Conservation (phyloP, 2,888 invertebrate species). For the Aspidiotus rigidus region DNA sequence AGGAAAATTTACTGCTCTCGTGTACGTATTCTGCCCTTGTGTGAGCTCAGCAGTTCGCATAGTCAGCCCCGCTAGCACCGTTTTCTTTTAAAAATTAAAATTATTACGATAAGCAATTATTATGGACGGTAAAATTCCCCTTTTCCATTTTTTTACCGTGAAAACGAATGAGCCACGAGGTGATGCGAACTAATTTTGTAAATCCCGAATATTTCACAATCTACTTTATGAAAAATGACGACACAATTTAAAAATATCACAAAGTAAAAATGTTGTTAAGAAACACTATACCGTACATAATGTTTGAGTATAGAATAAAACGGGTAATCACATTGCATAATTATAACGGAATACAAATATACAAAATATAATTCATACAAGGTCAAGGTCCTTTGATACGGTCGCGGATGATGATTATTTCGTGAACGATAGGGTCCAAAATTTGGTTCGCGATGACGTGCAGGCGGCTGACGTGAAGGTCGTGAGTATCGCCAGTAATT, state of each 20-base stretch:
- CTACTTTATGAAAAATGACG: constrained; percentile 1
- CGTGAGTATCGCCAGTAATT: not conserved
- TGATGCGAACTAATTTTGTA: too few relatives aligned
- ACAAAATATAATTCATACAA: not conserved
- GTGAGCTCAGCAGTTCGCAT: too few relatives aligned
- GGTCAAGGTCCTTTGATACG: constrained; percentile 1
- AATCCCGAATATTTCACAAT: not conserved
- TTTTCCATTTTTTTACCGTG: too few relatives aligned
- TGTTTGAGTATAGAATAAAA: constrained; percentile 1
- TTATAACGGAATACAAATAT: constrained; percentile 1
- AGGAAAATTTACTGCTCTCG: too few relatives aligned
- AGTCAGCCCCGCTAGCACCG: too few relatives aligned
- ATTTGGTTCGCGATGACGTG: not conserved
- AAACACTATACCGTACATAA: not conserved
- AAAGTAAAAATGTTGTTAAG: not conserved
- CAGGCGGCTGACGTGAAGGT: constrained; percentile 3
- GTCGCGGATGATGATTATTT: constrained; percentile 2
- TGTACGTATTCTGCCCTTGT: too few relatives aligned
- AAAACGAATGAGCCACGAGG: too few relatives aligned
- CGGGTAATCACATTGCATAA: constrained; percentile 2
- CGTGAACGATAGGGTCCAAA: constrained; percentile 1
- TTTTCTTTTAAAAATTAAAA: too few relatives aligned
- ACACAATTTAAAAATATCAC: not conserved
- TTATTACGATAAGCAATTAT: too few relatives aligned
- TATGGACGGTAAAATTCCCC: too few relatives aligned